These are phyloP conservation scores for Chlorops oryzae DNA, from an alignment of 1,140 invertebrate species.

Conservation along the genomic window DNA sequence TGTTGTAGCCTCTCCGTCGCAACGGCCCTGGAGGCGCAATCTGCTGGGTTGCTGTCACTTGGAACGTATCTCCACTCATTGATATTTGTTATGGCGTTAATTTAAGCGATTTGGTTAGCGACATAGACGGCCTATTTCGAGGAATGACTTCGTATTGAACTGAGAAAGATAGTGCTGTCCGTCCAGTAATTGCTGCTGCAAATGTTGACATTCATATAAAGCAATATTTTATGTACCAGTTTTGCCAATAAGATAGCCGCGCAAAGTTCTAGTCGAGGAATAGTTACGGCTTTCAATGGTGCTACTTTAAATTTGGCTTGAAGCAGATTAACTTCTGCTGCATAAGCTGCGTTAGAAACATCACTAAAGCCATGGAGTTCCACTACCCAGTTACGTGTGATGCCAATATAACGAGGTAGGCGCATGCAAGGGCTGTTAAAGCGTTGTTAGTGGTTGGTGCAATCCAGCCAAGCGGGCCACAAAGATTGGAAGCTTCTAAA, in stretches of 20 bases:
- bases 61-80: conserved; percentile 38
- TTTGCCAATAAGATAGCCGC: conserved; percentile 30
- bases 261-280: conserved; percentile 39
- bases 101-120: conserved; percentile 36
- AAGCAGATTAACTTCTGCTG: conserved; percentile 26
- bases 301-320: conserved; percentile 38
- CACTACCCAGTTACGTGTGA: too few relatives aligned
- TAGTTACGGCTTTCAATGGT: conserved; percentile 28
- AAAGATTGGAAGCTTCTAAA: too few relatives aligned
- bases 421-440: too few relatives aligned
- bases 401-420: too few relatives aligned
- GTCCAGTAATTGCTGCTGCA: conserved; percentile 13
- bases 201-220: conserved; percentile 8
- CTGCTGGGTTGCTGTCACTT: too few relatives aligned
- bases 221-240: conserved; percentile 19
- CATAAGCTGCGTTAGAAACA: too few relatives aligned
- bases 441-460: too few relatives aligned
- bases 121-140: conserved; percentile 36
- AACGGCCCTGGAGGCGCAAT: too few relatives aligned
- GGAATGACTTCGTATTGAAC: conserved; percentile 32
- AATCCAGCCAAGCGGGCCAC: too few relatives aligned
- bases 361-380: too few relatives aligned
- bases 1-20: too few relatives aligned
- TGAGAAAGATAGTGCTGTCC: conserved; percentile 39
- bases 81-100: conserved; percentile 23